These are phyloP conservation scores for Lamprologus lemairii DNA, from an alignment of 2,113 vertebrate species.

Conservation along the genomic window DNA sequence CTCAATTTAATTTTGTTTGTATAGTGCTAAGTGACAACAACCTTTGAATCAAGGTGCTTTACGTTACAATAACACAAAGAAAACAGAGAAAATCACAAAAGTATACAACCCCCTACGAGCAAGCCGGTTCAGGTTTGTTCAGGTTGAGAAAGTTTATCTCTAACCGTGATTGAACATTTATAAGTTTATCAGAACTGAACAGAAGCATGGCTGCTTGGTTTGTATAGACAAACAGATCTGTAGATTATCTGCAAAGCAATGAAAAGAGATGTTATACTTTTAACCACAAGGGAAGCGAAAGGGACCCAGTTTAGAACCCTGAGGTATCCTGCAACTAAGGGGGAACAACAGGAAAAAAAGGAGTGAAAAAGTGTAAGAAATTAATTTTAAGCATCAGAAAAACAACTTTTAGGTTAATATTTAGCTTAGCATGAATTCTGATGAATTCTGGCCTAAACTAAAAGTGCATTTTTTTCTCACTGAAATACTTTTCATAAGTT, in stretches of 20 bases:
- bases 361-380: not conserved
- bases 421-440: not conserved
- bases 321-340: not conserved
- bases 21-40: not conserved
- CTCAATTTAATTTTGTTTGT: fast-evolving
- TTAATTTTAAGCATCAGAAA: not conserved
- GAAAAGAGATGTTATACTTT: not conserved
- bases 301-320: not conserved
- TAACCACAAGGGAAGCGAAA: too few relatives aligned
- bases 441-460: not conserved
- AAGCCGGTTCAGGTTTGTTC: not conserved
- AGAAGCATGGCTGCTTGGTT: not conserved
- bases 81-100: not conserved
- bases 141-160: not conserved
- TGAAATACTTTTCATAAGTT: not conserved
- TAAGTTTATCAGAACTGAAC: not conserved
- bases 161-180: not conserved
- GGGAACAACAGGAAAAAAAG: not conserved
- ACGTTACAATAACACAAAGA: not conserved
- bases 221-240: not conserved
- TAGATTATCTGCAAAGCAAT: not conserved
- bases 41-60: not conserved
- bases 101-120: not conserved
- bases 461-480: not conserved
- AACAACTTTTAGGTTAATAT: not conserved